phyloP scores from a whole-genome alignment of 2,113 vertebrate species.

The Zapornia atra region DNA sequence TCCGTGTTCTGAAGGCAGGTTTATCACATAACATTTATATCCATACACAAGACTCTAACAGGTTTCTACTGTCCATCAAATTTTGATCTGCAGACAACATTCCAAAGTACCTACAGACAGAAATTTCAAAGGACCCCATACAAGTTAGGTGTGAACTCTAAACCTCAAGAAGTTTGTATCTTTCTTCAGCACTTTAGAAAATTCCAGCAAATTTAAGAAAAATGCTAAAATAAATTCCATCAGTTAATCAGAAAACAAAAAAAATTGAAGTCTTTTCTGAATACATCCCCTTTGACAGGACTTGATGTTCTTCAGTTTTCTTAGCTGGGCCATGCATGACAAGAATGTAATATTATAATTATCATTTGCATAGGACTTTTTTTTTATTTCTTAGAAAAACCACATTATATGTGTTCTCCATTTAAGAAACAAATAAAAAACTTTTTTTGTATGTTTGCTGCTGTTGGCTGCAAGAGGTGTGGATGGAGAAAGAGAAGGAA shows the following conservation, averaged over 20 bases:
- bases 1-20: not conserved
- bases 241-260: not conserved
- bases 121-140: not conserved
- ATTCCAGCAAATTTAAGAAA: not conserved
- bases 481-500: not conserved
- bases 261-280: not conserved
- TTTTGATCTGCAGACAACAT: not conserved
- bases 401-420: not conserved
- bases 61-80: fast-evolving
- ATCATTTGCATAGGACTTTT: not conserved
- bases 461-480: not conserved
- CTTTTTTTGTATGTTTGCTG: not conserved
- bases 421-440: not conserved
- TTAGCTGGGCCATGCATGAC: not conserved
- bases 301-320: not conserved
- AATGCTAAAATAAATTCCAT: not conserved
- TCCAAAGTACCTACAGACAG: not conserved
- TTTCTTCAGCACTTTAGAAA: not conserved
- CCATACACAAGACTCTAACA: not conserved
- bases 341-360: not conserved
- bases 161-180: not conserved
- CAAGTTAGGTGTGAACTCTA: not conserved
- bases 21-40: not conserved
- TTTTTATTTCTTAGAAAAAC: not conserved
- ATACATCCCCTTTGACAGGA: not conserved